phyloP scores from a whole-genome alignment of 2,888 invertebrate species.

The Drosophila acutilabella region DNA sequence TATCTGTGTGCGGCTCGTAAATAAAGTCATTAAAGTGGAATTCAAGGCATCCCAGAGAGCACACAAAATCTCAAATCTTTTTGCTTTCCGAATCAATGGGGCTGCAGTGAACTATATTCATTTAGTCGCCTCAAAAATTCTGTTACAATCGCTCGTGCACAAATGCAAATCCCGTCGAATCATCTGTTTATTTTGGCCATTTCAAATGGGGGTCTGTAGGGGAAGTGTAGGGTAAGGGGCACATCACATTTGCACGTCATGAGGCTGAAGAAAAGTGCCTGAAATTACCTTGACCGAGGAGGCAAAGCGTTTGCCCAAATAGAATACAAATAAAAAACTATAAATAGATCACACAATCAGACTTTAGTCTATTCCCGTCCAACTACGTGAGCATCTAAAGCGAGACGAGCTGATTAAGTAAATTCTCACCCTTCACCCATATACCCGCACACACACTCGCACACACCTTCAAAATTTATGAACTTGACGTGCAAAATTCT shows the following conservation, averaged over 20 bases:
- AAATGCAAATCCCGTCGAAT: constrained; percentile 29
- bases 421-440: constrained; percentile 5
- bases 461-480: constrained; percentile 53
- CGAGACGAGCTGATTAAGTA: constrained; percentile 69
- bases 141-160: constrained; percentile 37
- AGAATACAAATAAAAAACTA: constrained; percentile 55
- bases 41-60: constrained; percentile 57
- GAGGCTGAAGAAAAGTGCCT: constrained; percentile 34
- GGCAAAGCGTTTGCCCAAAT: constrained; percentile 55
- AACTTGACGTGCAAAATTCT: constrained; percentile 74
- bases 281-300: constrained; percentile 73
- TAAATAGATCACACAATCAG: constrained; percentile 52
- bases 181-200: constrained; percentile 37
- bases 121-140: constrained; percentile 33
- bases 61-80: constrained; percentile 32
- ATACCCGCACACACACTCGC: neutral
- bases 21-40: constrained; percentile 77
- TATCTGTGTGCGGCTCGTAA: constrained; percentile 72
- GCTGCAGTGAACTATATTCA: constrained; percentile 16
- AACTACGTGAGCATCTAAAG: constrained; percentile 66
- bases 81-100: neutral
- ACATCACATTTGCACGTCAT: constrained; percentile 58
- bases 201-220: neutral
- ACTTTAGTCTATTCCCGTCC: constrained; percentile 24
- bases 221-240: neutral